phyloP scores from a whole-genome alignment of 2,113 vertebrate species.

The Spheniscus mendiculus region DNA sequence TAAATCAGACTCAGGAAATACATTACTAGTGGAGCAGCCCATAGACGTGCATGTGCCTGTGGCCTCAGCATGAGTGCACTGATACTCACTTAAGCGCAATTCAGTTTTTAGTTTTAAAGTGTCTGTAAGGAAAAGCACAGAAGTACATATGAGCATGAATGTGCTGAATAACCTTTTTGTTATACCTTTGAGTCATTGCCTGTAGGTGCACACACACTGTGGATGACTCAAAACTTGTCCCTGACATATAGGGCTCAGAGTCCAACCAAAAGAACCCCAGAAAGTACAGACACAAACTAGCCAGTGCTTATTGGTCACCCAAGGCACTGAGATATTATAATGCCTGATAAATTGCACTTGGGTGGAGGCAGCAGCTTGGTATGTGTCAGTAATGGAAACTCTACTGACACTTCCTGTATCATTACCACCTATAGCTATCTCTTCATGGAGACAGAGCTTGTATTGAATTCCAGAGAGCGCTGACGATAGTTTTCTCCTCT shows the following conservation, averaged over 20 bases:
- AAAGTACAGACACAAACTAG: neutral
- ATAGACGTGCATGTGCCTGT: fast-evolving
- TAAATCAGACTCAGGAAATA: neutral
- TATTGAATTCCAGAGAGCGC: neutral
- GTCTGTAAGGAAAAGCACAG: neutral
- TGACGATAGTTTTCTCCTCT: neutral
- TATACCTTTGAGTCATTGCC: neutral
- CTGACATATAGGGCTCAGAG: neutral
- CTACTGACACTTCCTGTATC: neutral
- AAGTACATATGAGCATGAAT: neutral
- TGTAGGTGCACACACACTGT: neutral
- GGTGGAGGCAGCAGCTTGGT: neutral
- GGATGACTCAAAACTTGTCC: neutral
- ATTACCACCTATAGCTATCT: neutral
- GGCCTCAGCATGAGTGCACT: neutral
- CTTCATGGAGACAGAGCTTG: neutral
- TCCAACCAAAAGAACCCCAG: neutral
- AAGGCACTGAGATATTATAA: neutral
- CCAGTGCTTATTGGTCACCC: neutral
- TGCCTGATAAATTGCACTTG: neutral
- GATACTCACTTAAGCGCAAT: neutral
- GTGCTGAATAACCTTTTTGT: neutral
- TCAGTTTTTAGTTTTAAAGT: neutral
- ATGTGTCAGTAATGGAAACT: neutral
- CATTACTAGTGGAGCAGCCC: neutral